These are phyloP conservation scores for Eurystomus gularis DNA, from an alignment of 2,113 vertebrate genomes.

Conservation along the genomic window DNA sequence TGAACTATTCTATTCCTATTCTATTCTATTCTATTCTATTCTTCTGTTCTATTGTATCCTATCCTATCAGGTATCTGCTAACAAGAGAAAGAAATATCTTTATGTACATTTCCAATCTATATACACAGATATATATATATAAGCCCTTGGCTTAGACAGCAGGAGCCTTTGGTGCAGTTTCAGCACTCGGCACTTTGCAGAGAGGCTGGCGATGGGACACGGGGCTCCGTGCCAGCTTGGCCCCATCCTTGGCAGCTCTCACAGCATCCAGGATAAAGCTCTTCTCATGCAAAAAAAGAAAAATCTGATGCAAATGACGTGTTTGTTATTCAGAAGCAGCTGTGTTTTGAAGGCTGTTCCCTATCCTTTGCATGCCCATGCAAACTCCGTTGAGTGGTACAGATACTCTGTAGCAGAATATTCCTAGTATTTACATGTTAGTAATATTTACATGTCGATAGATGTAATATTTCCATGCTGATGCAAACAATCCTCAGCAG, in stretches of 20 bases:
- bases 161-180: neutral
- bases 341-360: neutral
- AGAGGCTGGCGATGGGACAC: accelerated
- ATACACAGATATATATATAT: neutral
- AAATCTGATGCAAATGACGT: neutral
- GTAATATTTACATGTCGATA: neutral
- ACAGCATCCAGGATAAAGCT: neutral
- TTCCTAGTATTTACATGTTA: neutral
- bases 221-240: neutral
- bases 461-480: neutral
- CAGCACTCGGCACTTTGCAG: neutral
- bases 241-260: neutral
- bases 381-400: neutral
- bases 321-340: neutral
- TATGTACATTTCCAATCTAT: neutral
- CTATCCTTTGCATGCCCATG: conserved; percentile 15
- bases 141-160: neutral
- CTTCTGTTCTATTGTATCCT: neutral
- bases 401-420: neutral
- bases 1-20: too few species aligned
- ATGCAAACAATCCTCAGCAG: neutral
- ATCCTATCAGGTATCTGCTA: neutral
- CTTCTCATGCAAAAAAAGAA: neutral
- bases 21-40: neutral
- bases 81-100: neutral